Percentiles rank a stretch among this genome's conserved stretches.
phyloP scores from a whole-genome alignment of 1,140 invertebrate genomes.

The Bacillus rossius region DNA sequence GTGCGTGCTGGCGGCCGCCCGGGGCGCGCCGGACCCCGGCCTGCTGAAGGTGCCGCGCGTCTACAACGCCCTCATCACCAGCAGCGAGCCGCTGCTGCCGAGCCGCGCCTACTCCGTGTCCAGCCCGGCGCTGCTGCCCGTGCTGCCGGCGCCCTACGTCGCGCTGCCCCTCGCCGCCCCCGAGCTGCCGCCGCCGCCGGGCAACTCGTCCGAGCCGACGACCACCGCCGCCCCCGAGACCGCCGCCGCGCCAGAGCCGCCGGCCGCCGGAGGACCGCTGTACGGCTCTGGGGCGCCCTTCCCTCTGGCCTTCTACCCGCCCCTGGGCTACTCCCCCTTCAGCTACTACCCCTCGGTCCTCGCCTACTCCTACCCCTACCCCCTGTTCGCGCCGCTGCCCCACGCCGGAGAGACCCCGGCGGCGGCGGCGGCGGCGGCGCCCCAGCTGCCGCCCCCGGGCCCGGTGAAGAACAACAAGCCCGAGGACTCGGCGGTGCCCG shows the following conservation, averaged over 20 bases:
- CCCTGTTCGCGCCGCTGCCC: too few relatives aligned
- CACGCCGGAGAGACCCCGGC: too few relatives aligned
- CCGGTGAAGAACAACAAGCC: too few relatives aligned
- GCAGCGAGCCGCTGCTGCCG: slow-evolving; percentile 8
- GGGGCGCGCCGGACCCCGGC: slow-evolving; percentile 3
- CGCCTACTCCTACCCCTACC: too few relatives aligned
- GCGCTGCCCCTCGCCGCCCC: neutral
- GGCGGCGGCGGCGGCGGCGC: too few relatives aligned
- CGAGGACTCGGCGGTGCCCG: too few relatives aligned
- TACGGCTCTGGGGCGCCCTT: too few relatives aligned
- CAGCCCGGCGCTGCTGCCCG: neutral
- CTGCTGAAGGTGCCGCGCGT: slow-evolving; percentile 8
- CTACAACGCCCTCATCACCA: slow-evolving; percentile 16
- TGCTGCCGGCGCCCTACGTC: neutral
- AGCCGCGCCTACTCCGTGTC: slow-evolving; percentile 8
- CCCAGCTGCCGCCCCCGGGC: too few relatives aligned
- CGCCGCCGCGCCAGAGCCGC: neutral
- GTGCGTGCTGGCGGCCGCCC: slow-evolving; percentile 22
- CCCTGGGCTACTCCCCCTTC: too few relatives aligned
- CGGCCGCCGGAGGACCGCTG: neutral
- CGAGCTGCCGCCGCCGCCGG: neutral
- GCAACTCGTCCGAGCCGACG: neutral
- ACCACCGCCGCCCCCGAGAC: neutral
- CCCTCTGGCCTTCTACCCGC: too few relatives aligned
- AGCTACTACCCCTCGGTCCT: too few relatives aligned